Evolutionary conservation across 2,797 vertebrate species (phyloP).

Genomic region (Phalloptychus januarius): DNA sequence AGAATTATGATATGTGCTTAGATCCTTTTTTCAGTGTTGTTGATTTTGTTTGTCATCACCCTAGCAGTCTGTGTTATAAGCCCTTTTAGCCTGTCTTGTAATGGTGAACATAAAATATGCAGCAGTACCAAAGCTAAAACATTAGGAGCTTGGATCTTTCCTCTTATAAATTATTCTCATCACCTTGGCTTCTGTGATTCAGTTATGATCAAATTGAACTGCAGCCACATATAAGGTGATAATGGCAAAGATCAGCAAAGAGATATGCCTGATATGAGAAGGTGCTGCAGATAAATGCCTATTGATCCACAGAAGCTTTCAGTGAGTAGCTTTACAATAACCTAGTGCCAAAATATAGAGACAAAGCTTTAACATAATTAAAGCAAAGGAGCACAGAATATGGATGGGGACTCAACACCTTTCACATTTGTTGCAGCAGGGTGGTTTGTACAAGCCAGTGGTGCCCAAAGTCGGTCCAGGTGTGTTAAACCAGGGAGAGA

Average conservation of each 20-base stretch:
- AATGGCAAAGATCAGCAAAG: not conserved
- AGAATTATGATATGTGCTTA: conserved; percentile 14
- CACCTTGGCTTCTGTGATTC: not conserved
- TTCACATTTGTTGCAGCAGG: not conserved
- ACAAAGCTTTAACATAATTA: not conserved
- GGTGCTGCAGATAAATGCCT: not conserved
- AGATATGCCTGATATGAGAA: not conserved
- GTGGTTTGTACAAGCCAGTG: not conserved
- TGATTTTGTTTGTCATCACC: conserved; percentile 6
- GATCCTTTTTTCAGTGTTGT: conserved; percentile 32
- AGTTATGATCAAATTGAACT: conserved; percentile 3
- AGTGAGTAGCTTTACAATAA: not conserved
- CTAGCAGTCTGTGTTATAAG: conserved; percentile 14
- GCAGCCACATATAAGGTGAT: not conserved
- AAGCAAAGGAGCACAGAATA: not conserved
- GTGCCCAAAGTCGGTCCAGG: no score
- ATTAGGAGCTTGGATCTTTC: conserved; percentile 33
- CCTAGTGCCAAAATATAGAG: not conserved
- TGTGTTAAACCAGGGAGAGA: no score
- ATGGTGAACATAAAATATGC: conserved; percentile 46
- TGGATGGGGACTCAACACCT: not conserved
- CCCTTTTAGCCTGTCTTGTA: conserved; percentile 8
- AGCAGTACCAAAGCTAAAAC: conserved; percentile 22
- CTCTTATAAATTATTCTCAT: conserved; percentile 22
- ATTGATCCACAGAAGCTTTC: not conserved